These are phyloP conservation scores for Meda fulgida DNA, from an alignment of 2,797 vertebrate species.

Conservation along the genomic window DNA sequence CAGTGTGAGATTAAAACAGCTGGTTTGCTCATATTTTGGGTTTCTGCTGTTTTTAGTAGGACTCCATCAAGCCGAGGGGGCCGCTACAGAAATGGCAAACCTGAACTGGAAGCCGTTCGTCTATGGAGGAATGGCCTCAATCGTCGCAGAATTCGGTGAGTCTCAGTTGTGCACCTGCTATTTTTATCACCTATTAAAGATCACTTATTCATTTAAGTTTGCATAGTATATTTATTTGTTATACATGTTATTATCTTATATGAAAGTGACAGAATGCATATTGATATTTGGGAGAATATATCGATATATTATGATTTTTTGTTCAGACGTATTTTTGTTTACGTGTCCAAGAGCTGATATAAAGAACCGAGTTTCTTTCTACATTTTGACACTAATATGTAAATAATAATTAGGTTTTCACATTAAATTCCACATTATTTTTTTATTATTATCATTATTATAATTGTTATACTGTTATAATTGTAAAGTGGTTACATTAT, in stretches of 20 bases:
- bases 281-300: neutral
- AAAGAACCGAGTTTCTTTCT: neutral
- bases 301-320: neutral
- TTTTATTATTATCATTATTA: neutral
- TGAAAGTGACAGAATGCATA: neutral
- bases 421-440: neutral
- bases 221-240: neutral
- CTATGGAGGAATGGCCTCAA: conserved; percentile 94
- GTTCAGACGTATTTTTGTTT: neutral
- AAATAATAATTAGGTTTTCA: neutral
- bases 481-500: no score
- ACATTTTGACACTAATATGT: neutral
- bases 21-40: conserved; percentile 72
- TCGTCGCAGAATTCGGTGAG: conserved; percentile 95
- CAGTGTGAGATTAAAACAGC: conserved; percentile 70
- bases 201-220: neutral
- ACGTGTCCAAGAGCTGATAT: neutral
- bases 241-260: neutral
- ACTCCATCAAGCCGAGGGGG: conserved; percentile 80
- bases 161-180: conserved; percentile 43
- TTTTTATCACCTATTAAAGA: neutral
- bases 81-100: conserved; percentile 84
- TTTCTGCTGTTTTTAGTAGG: conserved; percentile 78
- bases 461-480: no score
- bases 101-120: conserved; percentile 97